These are phyloP conservation scores for Furcifer pardalis DNA, from an alignment of 2,797 vertebrate genomes.

Conservation along the genomic window DNA sequence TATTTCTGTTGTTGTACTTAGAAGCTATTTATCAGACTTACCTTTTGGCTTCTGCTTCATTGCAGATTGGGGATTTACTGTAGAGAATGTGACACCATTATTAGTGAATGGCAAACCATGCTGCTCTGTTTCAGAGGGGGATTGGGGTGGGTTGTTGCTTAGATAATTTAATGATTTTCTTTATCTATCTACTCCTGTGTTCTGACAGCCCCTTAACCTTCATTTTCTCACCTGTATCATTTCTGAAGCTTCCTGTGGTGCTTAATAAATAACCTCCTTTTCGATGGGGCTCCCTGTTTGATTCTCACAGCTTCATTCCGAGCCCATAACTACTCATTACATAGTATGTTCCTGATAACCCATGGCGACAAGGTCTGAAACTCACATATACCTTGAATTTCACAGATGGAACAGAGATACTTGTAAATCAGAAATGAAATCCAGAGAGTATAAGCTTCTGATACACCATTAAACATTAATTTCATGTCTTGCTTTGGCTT, in stretches of 20 bases:
- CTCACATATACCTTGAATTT: not conserved
- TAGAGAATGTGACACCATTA: not conserved
- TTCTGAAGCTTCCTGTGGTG: not conserved
- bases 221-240: not conserved
- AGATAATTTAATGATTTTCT: not conserved
- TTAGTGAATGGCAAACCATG: not conserved
- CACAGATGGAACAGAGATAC: not conserved
- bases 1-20: no score
- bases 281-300: not conserved
- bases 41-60: no score
- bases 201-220: not conserved
- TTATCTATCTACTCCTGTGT: not conserved
- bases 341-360: slow-evolving; percentile 12
- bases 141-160: not conserved
- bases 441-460: not conserved
- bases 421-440: not conserved
- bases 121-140: not conserved
- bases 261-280: slow-evolving; percentile 11
- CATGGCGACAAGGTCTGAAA: not conserved
- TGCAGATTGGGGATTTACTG: no score
- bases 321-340: not conserved
- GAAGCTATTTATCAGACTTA: no score
- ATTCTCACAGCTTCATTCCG: slow-evolving; percentile 24
- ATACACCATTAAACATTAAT: slow-evolving; percentile 18
- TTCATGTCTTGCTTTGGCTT: not conserved